Base-by-base conservation (phyloP, 2,888 invertebrate genomes). In the Merodon equestris region DNA sequence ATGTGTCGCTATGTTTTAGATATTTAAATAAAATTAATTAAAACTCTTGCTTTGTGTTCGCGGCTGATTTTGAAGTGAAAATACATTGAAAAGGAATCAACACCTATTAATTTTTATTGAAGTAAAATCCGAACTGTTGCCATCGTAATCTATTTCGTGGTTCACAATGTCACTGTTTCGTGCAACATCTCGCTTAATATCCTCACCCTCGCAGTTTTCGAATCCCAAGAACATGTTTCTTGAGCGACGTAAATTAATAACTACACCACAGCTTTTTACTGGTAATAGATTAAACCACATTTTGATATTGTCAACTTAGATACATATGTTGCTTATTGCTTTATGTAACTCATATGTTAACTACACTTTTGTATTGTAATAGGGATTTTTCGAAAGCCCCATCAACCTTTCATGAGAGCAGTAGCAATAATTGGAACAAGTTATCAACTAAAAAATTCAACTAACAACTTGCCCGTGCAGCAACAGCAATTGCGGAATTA, bases 161-260 rank as follows among this genome's bases (percentile, higher is more conserved):
- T 53, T 34, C 61, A 67, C 73, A 47, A 77, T 77, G 77, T 77
- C 77, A 58, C 34, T 77, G 4, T 77, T 77, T 77, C 77, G 77
- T 27, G 63, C 48, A 40, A 73, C 61, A 51, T 63, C 61, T 42
- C 77, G 77, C 14, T 44, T 77, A 9, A 14, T 73, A 36, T 68
- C 77, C 27, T 17, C 56, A 36, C 57, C 73, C 48, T 67, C 77
- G 10, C 34, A 66, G 48, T 54, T 58, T 38, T 64, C 72, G 67
- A 67, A 67, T 68, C 57, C 73, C 73, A 58, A 67, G 63, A 77
- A 67, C 38, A 50, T 67, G 36, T 67, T 54, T 9, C 56, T 60
- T 61, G 66, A 61, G 34, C 13, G 40, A 47, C 14, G 61, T 5
- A 38, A 61, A 14, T 67, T 66, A 40, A 50, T 67, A 12, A 27